Evolutionary conservation across 2,113 vertebrate species (phyloP).

Genomic region (Platysternon megacephalum): DNA sequence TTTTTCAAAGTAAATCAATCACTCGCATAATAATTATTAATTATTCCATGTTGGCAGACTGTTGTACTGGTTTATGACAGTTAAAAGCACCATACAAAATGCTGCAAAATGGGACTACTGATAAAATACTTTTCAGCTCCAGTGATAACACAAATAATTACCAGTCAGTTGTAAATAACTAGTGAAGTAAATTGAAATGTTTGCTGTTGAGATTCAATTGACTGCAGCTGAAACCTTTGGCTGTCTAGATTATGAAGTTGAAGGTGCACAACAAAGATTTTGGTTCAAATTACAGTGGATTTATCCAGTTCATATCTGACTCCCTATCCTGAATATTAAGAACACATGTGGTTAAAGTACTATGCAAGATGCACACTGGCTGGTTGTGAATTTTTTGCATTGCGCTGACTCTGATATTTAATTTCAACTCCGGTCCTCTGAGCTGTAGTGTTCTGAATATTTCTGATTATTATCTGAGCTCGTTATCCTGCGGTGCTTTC

Average conservation of each 20-base stretch:
- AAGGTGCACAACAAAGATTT: not conserved
- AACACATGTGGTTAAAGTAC: slow-evolving; percentile 72
- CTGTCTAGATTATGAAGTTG: not conserved
- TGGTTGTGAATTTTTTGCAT: slow-evolving; percentile 65
- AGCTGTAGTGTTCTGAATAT: slow-evolving; percentile 53
- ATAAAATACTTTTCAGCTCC: slow-evolving; percentile 71
- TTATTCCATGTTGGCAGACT: slow-evolving; percentile 75
- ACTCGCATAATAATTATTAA: slow-evolving; percentile 83
- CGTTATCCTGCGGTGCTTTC: slow-evolving; percentile 69
- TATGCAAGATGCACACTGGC: slow-evolving; percentile 64
- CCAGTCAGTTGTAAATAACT: slow-evolving; percentile 50
- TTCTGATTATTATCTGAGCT: slow-evolving; percentile 71
- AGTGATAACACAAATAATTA: slow-evolving; percentile 62
- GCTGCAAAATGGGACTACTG: slow-evolving; percentile 32
- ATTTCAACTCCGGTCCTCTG: slow-evolving; percentile 58
- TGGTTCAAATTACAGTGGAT: slow-evolving; percentile 42
- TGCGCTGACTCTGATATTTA: slow-evolving; percentile 65
- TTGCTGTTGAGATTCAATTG: not conserved
- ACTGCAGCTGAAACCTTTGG: not conserved
- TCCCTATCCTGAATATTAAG: slow-evolving; percentile 60
- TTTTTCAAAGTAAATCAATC: slow-evolving; percentile 81
- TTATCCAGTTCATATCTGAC: slow-evolving; percentile 67
- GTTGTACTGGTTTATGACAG: slow-evolving; percentile 78
- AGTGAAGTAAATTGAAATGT: slow-evolving; percentile 21
- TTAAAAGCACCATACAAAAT: slow-evolving; percentile 66